Evolutionary conservation across 1,140 invertebrate species (phyloP), one percentile per base, ranked within the genome.

Genomic region (Sinella curviseta): DNA sequence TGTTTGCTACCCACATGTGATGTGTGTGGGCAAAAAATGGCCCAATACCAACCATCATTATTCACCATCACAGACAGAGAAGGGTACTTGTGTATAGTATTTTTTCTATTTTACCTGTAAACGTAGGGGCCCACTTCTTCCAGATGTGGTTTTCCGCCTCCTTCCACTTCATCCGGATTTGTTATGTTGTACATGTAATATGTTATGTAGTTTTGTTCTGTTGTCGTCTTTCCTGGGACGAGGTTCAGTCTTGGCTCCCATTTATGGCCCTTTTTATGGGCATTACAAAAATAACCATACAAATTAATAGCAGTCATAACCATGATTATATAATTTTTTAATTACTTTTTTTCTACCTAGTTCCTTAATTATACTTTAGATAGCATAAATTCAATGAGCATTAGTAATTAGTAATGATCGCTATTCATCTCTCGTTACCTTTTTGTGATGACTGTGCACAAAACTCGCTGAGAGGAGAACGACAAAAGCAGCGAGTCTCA

Each of bases 111-210:
- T 76, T 30, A 81, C 80, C 60, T 79, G 78, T 79, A 81, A 16
- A 77, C 33, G 36, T 82, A 82, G 0, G 82, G 82, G 1, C 82
- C 82, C 26, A 81, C 34, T 79, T 82, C 80, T 1, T 67, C 16
- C 2, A 82, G 24, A 26, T 34, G 34, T 0, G 82, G 82, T 48
- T 77, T 78, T 0, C 48, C 77, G 20, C 82, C 82, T 4, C 26
- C 36, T 39, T 78, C 77, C 14, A 82, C 77, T 35, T 81, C 82
- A 33, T 81, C 82, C 20, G 82, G 82, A 74, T 82, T 82, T 3
- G 82, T 82, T 36, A 82, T 70, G 76, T 82, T 82, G 80, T 77
- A 82, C 76, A 82, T 78, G 26, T 78, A 82, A 34, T 80, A 80
- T 20, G 74, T 77, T 33, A 82, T 78, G 33, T 77, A 77, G 57